These are phyloP conservation scores for Ramphastos sulfuratus DNA, from an alignment of 2,113 vertebrate genomes.

Conservation along the genomic window DNA sequence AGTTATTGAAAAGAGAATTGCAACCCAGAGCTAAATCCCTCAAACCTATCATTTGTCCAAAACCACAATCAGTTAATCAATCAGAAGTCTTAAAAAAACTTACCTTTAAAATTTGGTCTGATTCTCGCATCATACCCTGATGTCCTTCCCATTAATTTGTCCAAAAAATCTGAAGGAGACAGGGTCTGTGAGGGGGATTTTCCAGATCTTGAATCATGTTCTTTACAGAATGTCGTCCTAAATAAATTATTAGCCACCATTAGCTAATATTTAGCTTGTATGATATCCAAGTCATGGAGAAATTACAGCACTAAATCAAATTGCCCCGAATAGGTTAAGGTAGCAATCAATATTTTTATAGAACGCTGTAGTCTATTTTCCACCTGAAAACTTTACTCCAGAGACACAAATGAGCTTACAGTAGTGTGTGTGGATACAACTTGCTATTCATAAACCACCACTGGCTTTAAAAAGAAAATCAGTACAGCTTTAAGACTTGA, in stretches of 20 bases:
- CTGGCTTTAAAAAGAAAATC: background rate
- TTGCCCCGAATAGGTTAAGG: background rate
- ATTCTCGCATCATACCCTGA: conserved; percentile 98
- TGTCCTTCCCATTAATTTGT: conserved; percentile 97
- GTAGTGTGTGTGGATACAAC: background rate
- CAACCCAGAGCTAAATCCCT: background rate
- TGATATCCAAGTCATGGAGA: background rate
- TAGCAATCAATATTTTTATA: background rate
- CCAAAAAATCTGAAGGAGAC: conserved; percentile 98
- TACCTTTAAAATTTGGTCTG: conserved; percentile 99
- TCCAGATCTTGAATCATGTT: conserved; percentile 91
- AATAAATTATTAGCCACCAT: conserved; percentile 74
- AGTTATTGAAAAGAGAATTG: background rate
- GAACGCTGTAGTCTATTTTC: background rate
- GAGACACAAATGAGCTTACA: background rate
- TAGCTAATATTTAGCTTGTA: conserved; percentile 51
- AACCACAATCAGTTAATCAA: background rate
- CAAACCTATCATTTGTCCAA: background rate
- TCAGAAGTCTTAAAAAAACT: conserved; percentile 42
- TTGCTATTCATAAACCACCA: background rate
- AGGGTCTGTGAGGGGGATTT: conserved; percentile 87
- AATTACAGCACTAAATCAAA: conserved; percentile 7
- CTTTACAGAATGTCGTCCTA: conserved; percentile 91
- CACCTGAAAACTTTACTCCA: background rate
- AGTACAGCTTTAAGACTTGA: background rate